phyloP scores from a whole-genome alignment of 1,140 invertebrate genomes.

The Heliothis subflexa region DNA sequence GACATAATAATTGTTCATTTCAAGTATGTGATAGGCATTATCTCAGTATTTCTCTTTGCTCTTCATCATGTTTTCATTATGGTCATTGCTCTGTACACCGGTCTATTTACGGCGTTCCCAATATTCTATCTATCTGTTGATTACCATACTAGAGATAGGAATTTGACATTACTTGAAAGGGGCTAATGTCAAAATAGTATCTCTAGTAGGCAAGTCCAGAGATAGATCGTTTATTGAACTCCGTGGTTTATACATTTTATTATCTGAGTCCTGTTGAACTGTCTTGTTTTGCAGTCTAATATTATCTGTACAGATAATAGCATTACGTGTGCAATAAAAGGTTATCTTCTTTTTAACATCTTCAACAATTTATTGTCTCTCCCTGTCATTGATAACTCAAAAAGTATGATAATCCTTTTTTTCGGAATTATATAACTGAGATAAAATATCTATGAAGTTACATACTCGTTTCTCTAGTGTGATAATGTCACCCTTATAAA shows the following conservation, averaged over 20 bases:
- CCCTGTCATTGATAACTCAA: not conserved
- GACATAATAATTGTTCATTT: too few species aligned
- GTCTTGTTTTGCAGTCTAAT: not conserved
- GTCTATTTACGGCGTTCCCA: not conserved
- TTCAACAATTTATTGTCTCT: not conserved
- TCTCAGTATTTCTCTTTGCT: not conserved
- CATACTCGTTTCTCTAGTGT: too few species aligned
- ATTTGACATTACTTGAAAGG: too few species aligned
- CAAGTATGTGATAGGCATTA: not conserved
- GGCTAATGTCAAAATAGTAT: too few species aligned
- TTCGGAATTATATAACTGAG: conserved; percentile 1
- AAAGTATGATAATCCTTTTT: not conserved
- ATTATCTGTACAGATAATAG: not conserved
- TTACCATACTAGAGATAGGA: not conserved
- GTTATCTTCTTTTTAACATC: not conserved
- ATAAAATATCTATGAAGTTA: too few species aligned
- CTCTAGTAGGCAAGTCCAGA: not conserved
- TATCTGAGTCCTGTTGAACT: not conserved
- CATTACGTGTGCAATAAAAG: conserved; percentile 1
- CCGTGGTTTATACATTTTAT: not conserved
- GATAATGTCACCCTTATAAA: not conserved
- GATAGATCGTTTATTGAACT: not conserved
- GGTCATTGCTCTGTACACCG: conserved; percentile 11
- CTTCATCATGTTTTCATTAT: conserved; percentile 15
- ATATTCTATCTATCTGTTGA: not conserved